Conservation (phyloP, 2,113 vertebrate genomes). For the Coptodon bakossiorum region DNA sequence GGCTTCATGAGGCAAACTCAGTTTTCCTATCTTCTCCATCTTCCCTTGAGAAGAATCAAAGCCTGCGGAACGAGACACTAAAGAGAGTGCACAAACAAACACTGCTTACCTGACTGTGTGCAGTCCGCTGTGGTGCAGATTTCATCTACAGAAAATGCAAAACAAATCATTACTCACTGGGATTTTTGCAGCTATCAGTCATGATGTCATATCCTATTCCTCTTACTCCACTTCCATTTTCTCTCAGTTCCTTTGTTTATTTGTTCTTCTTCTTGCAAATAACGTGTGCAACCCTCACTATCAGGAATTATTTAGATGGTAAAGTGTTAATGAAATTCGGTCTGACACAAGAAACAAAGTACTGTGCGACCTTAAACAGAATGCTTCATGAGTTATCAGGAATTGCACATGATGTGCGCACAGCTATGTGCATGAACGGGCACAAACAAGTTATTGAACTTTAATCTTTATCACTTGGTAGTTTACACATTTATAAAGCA, state of each 20-base stretch:
- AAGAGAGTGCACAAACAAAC: not conserved
- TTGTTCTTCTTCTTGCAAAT: not conserved
- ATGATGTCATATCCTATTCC: not conserved
- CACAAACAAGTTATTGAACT: not conserved
- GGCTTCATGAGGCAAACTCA: not conserved
- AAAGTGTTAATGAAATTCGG: not conserved
- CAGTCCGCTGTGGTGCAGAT: slow-evolving; percentile 90
- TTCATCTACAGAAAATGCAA: slow-evolving; percentile 75
- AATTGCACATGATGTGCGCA: not conserved
- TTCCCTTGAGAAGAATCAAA: slow-evolving; percentile 13
- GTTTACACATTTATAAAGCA: slow-evolving; percentile 46
- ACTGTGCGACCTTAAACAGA: not conserved
- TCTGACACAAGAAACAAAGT: not conserved
- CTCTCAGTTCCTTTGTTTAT: not conserved
- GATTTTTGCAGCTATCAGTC: slow-evolving; percentile 20
- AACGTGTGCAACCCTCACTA: not conserved
- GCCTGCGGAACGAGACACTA: not conserved
- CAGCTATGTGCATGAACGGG: not conserved
- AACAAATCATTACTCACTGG: slow-evolving; percentile 16
- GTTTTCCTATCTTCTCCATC: not conserved
- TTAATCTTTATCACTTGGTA: slow-evolving; percentile 32
- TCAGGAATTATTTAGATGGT: not conserved
- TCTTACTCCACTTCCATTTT: not conserved
- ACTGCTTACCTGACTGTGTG: slow-evolving; percentile 86
- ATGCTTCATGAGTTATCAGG: not conserved